phyloP scores from a whole-genome alignment of 2,797 vertebrate species.

The Chanos chanos region DNA sequence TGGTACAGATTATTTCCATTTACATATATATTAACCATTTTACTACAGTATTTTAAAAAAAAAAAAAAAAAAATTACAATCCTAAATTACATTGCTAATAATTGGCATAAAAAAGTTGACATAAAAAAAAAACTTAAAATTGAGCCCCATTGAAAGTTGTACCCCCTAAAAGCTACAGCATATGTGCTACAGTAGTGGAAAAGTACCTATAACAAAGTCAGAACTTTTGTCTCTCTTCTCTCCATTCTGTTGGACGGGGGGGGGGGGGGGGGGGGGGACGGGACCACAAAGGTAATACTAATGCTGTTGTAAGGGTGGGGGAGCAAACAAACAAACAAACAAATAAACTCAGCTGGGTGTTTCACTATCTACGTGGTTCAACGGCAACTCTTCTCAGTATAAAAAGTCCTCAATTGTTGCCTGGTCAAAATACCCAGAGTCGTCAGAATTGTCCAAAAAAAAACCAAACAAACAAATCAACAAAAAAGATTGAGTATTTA shows the following conservation, averaged over 20 bases:
- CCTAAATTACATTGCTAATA: conserved; percentile 70
- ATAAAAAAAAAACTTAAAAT: conserved; percentile 67
- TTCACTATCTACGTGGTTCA: conserved; percentile 27
- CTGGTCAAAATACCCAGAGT: conserved; percentile 10
- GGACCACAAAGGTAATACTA: conserved; percentile 73
- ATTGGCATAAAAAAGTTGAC: conserved; percentile 57
- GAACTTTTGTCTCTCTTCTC: conserved; percentile 66
- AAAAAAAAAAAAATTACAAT: too few relatives aligned
- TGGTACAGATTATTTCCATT: conserved; percentile 64
- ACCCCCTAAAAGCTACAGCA: conserved; percentile 61
- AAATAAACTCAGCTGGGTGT: conserved; percentile 13
- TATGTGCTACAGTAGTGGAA: conserved; percentile 62
- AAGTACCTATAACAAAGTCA: conserved; percentile 79
- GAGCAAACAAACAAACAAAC: too few relatives aligned
- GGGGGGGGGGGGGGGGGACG: too few relatives aligned
- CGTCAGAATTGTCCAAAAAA: neutral
- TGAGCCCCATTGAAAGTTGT: conserved; percentile 66
- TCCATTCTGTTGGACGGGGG: conserved; percentile 44
- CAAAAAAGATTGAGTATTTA: conserved; percentile 11
- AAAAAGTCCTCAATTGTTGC: conserved; percentile 21
- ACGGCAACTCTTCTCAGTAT: conserved; percentile 25
- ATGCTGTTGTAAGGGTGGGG: conserved; percentile 43
- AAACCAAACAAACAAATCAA: neutral
- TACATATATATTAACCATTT: conserved; percentile 79
- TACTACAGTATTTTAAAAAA: conserved; percentile 77